Evolutionary conservation across 2,113 vertebrate genomes (phyloP).

Genomic region (Dicerorhinus sumatrensis): DNA sequence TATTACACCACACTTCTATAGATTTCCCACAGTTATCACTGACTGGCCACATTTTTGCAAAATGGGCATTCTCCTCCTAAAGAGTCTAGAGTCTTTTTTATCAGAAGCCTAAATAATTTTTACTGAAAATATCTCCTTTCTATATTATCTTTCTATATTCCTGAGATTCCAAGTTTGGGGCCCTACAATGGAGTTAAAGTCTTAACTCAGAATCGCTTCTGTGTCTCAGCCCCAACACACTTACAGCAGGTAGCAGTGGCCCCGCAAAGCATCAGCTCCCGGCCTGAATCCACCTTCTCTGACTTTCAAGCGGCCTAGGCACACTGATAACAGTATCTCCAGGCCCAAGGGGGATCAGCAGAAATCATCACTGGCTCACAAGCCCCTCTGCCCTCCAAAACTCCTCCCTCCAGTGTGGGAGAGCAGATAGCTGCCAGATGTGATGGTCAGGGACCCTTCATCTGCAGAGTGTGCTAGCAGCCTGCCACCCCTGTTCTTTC

Average conservation of each 20-base stretch:
- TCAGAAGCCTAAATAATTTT: not conserved
- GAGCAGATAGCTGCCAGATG: not conserved
- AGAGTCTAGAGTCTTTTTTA: not conserved
- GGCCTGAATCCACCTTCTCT: not conserved
- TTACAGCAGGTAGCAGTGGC: not conserved
- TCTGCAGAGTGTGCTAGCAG: not conserved
- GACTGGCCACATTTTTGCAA: not conserved
- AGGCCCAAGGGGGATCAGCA: rapidly evolving
- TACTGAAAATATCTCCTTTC: not conserved
- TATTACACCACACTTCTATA: not conserved
- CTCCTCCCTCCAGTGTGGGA: not conserved
- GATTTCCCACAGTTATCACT: not conserved
- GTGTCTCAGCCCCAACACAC: not conserved
- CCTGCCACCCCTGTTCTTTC: not conserved
- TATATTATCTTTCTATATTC: not conserved
- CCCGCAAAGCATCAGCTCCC: not conserved
- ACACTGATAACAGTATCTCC: not conserved
- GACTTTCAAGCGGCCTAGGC: no score
- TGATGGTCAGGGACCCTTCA: not conserved
- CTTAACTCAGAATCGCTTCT: not conserved
- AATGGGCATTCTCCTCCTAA: not conserved
- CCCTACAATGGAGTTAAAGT: not conserved
- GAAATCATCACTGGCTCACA: not conserved
- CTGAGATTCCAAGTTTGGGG: not conserved
- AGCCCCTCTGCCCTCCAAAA: not conserved